Percentiles rank a stretch among this genome's conserved stretches.
These are phyloP conservation scores for Pelecanus crispus DNA, from an alignment of 2,113 vertebrate species.

Conservation along the genomic window DNA sequence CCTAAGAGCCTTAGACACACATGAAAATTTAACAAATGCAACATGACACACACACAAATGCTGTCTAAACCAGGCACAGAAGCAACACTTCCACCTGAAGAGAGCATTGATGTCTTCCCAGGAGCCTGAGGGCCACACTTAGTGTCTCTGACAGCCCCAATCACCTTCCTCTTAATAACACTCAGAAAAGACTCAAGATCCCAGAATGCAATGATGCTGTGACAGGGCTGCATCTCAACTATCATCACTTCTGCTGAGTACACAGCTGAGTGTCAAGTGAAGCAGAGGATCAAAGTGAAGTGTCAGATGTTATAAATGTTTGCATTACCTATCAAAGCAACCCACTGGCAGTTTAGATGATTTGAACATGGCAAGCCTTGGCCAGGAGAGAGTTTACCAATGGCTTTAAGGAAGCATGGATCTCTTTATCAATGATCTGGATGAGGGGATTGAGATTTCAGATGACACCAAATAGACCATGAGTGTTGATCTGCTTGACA, in stretches of 20 bases:
- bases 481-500: too few relatives aligned
- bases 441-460: too few relatives aligned
- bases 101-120: neutral
- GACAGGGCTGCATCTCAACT: neutral
- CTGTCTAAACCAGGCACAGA: neutral
- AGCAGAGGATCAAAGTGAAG: neutral
- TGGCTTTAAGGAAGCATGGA: neutral
- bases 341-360: accelerated
- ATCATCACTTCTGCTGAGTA: accelerated
- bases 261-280: neutral
- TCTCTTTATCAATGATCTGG: too few relatives aligned
- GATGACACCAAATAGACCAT: too few relatives aligned
- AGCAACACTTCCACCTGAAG: neutral
- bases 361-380: neutral
- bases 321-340: neutral
- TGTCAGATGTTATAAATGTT: neutral
- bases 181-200: neutral
- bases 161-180: neutral
- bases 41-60: neutral
- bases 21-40: neutral
- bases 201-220: neutral
- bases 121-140: neutral
- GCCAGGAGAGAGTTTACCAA: neutral
- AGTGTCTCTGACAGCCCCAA: neutral
- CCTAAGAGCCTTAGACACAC: neutral